Percentiles rank a stretch among this genome's conserved stretches.
Conservation (phyloP, 2,888 invertebrate genomes). For the Blastobasis adustella region DNA sequence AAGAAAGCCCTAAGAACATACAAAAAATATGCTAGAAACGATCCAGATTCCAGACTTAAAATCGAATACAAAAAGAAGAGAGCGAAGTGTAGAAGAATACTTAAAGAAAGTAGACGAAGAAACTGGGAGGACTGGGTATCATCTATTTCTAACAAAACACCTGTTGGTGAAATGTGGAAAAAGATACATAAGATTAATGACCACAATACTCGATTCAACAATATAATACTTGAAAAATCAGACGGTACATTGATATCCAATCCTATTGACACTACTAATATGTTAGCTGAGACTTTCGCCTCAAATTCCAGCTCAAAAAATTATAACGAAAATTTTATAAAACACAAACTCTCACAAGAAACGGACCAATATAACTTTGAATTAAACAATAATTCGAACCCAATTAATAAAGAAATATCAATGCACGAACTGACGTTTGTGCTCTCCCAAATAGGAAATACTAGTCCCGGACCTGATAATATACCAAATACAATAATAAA, state of each 20-base stretch:
- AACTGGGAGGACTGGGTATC: constrained; percentile 6
- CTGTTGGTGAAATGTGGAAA: constrained; percentile 7
- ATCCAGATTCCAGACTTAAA: too few species aligned
- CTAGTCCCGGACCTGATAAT: constrained; percentile 13
- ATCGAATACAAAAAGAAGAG: too few species aligned
- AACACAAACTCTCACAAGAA: background rate
- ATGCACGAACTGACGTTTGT: constrained; percentile 8
- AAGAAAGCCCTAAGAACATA: constrained; percentile 1
- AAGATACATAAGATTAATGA: background rate
- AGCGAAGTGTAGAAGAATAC: too few species aligned
- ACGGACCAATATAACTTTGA: background rate
- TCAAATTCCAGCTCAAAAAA: constrained; percentile 9
- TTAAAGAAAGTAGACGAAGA: constrained; percentile 2
- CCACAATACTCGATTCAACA: background rate
- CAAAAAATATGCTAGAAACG: background rate
- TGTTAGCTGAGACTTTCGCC: constrained; percentile 9
- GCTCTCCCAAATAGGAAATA: constrained; percentile 3
- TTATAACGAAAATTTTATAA: constrained; percentile 7
- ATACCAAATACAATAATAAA: constrained; percentile 12
- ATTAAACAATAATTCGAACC: constrained; percentile 1
- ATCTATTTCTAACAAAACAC: constrained; percentile 6
- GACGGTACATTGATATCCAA: background rate
- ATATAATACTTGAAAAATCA: background rate
- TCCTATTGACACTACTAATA: constrained; percentile 1
- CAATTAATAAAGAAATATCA: constrained; percentile 4